A percentile compares a stretch with the other conserved stretches of the same genome.
Evolutionary conservation across 2,113 vertebrate species (phyloP).

Genomic region (Zapus hudsonius): DNA sequence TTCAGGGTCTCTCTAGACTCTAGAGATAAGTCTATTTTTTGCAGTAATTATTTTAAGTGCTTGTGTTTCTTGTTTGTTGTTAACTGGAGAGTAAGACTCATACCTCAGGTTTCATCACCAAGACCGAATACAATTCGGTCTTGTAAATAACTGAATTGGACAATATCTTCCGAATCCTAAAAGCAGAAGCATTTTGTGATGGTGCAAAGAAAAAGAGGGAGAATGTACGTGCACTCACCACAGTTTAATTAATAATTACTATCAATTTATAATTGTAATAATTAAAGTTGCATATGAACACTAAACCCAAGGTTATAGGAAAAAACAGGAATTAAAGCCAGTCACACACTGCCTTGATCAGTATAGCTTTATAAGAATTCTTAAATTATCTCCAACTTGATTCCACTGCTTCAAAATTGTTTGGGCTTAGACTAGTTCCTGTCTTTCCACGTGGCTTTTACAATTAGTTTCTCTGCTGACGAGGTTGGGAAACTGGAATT

Average conservation of each 20-base stretch:
- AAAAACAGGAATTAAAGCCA: constrained; percentile 17
- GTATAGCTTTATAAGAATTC: background rate
- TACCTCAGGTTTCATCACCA: constrained; percentile 30
- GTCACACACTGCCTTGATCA: background rate
- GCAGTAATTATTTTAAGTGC: constrained; percentile 26
- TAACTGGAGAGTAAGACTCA: background rate
- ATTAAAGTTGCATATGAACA: too few species aligned
- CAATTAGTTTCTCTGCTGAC: too few species aligned
- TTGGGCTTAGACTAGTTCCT: background rate
- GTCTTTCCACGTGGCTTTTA: constrained; percentile 2
- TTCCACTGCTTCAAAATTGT: background rate
- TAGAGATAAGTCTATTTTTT: constrained; percentile 23
- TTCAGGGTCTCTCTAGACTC: background rate
- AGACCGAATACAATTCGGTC: constrained; percentile 5
- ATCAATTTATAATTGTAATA: constrained; percentile 9
- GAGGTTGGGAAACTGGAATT: constrained; percentile 14
- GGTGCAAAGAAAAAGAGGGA: background rate
- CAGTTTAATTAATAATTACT: constrained; percentile 2
- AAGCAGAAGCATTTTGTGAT: constrained; percentile 40
- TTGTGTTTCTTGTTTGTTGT: constrained; percentile 42
- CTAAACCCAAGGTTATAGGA: background rate
- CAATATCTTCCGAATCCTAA: background rate
- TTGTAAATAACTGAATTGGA: constrained; percentile 10
- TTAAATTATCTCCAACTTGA: constrained; percentile 18
- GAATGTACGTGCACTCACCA: background rate